Percentiles rank a stretch among this genome's conserved stretches.
Conservation (phyloP, 2,888 invertebrate species). For the Cotesia congregata region DNA sequence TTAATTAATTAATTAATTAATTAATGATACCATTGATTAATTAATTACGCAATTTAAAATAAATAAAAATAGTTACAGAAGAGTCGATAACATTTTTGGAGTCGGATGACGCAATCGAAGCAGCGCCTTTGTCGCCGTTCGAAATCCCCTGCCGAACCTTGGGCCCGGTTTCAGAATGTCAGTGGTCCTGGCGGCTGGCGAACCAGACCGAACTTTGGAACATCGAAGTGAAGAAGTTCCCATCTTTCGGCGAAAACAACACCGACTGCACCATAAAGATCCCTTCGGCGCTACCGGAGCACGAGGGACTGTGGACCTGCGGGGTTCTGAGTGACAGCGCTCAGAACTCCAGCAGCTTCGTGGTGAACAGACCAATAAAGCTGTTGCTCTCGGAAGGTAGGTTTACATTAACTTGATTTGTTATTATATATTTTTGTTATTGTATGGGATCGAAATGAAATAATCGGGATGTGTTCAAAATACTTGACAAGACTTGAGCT, state of each 20-base stretch:
- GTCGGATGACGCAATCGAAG: conserved; percentile 59
- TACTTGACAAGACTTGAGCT: conserved; percentile 27
- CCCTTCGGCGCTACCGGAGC: conserved; percentile 62
- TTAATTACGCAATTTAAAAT: neutral
- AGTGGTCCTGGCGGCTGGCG: conserved; percentile 66
- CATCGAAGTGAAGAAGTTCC: conserved; percentile 62
- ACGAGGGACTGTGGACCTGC: conserved; percentile 68
- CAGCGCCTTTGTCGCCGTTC: conserved; percentile 60
- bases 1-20: too few relatives aligned
- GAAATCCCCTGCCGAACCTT: conserved; percentile 63
- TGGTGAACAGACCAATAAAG: conserved; percentile 58
- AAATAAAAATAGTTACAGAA: conserved; percentile 47
- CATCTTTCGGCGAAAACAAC: conserved; percentile 63
- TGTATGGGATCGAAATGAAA: neutral
- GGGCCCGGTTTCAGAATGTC: conserved; percentile 63
- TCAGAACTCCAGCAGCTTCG: conserved; percentile 56
- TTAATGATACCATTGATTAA: too few relatives aligned
- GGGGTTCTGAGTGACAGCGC: conserved; percentile 58
- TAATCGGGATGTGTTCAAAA: conserved; percentile 15
- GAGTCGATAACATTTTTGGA: conserved; percentile 56
- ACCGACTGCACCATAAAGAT: conserved; percentile 66
- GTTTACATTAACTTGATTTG: too few relatives aligned
- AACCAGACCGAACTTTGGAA: conserved; percentile 66
- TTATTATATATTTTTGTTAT: neutral
- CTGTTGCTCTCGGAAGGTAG: conserved; percentile 65